These are phyloP conservation scores for Luperina nickerlii DNA, from an alignment of 2,888 invertebrate species.

Conservation along the genomic window DNA sequence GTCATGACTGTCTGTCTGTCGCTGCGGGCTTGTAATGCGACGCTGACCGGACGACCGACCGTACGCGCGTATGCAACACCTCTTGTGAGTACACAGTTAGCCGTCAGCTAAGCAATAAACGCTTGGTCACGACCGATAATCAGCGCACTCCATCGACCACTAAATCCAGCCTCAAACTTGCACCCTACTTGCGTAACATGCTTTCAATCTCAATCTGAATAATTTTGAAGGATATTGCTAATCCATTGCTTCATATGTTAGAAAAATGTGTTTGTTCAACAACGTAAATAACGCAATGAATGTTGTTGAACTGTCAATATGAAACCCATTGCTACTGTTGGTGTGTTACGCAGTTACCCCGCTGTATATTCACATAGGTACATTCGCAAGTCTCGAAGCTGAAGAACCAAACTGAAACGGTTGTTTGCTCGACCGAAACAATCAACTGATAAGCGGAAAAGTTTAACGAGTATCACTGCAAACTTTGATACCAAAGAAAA, in stretches of 20 bases:
- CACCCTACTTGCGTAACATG: neutral
- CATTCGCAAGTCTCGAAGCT: neutral
- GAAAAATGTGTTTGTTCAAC: neutral
- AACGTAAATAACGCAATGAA: too few species aligned
- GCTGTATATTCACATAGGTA: neutral
- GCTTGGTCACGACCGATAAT: too few species aligned
- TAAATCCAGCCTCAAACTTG: neutral
- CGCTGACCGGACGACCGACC: too few species aligned
- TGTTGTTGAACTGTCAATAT: neutral
- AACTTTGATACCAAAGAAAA: slow-evolving; percentile 30
- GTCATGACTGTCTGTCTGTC: too few species aligned
- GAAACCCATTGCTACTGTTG: neutral
- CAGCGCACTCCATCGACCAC: too few species aligned
- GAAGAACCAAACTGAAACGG: neutral
- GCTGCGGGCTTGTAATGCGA: too few species aligned
- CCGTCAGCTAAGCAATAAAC: too few species aligned
- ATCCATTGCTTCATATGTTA: neutral
- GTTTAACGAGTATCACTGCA: slow-evolving; percentile 28
- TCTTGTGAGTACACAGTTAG: too few species aligned
- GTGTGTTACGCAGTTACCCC: neutral
- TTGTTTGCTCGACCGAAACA: slow-evolving; percentile 27
- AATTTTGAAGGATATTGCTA: too few species aligned
- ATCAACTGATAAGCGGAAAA: slow-evolving; percentile 36
- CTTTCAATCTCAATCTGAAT: neutral
- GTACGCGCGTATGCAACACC: too few species aligned